Base-by-base conservation (phyloP, 2,113 vertebrate genomes). In the Stegastes partitus region DNA sequence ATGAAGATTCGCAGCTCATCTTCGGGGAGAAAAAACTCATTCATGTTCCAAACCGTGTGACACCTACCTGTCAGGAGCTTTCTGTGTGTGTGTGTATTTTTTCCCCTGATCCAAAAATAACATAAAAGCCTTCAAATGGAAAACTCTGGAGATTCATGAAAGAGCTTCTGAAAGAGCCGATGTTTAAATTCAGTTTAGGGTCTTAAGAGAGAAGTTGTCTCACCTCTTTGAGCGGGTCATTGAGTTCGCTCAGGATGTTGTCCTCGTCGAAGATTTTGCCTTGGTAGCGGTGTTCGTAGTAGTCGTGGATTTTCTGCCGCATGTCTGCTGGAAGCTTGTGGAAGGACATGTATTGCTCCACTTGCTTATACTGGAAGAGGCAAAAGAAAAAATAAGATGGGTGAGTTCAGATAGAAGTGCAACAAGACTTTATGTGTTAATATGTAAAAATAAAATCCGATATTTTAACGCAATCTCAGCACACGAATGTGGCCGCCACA, bases 261-360 rank as follows among this genome's bases (percentile, higher is more conserved):
- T 99, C 98, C 83, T 99, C 98, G 21, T 99, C 98, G 15, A 99
- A 99, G 88, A 99, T 99, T 86, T 99, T 99, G 84, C 98, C 98
- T 93, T 99, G 98, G 91, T 99, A 99, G 81, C 98, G 96, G 73
- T 99, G 98, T 61, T 99, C 98, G 34, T 99, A 99, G 82, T 99
- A 99, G 91, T 99, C 98, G 9, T 99, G 98, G 79, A 99, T 99
- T 91, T 99, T 99, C 93, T 99, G 98, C 15, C 98, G 95, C 97
- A 99, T 98, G 89, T 99, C 98, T 42, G 98, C 97, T 21, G 98
- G 98, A 84, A 99, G 93, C 81, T 99, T 99, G 93, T 99, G 98
- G 93, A 99, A 99, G 50, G 98, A 99, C 98, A 99, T 99, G 92
- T 99, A 99, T 78, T 99, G 98, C 84, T 99, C 98, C 91, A 99